These are phyloP conservation scores for Cynocephalus volans DNA, from an alignment of 2,113 vertebrate genomes.

Conservation along the genomic window DNA sequence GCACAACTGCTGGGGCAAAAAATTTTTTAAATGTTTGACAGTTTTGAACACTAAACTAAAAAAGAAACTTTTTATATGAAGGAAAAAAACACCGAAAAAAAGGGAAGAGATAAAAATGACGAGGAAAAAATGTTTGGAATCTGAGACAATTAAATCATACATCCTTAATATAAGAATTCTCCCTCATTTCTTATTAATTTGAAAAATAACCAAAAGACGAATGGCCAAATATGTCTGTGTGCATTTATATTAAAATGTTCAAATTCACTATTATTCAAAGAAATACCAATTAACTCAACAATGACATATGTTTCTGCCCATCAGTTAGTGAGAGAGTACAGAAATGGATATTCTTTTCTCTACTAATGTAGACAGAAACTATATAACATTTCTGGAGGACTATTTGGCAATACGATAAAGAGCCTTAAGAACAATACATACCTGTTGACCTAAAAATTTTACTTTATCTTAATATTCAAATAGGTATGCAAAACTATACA, in stretches of 20 bases:
- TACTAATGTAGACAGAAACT: neutral
- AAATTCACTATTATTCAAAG: constrained; percentile 30
- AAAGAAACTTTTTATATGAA: constrained; percentile 32
- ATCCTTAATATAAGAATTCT: neutral
- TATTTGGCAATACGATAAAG: neutral
- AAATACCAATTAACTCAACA: constrained; percentile 14
- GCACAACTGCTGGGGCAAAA: neutral
- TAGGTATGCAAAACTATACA: neutral
- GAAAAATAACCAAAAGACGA: constrained; percentile 23
- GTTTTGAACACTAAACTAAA: constrained; percentile 50
- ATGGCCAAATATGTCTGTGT: neutral
- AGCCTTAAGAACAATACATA: constrained; percentile 2
- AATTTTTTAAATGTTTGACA: neutral
- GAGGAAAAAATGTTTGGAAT: neutral
- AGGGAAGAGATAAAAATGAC: constrained; percentile 3
- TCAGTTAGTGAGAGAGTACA: neutral
- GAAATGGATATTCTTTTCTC: neutral
- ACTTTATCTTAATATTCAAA: neutral
- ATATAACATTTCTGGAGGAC: neutral
- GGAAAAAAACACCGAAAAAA: constrained; percentile 31
- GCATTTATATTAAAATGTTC: neutral
- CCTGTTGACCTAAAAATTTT: neutral
- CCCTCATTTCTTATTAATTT: neutral
- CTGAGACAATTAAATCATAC: neutral
- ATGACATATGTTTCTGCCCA: neutral